phyloP scores from a whole-genome alignment of 1,140 invertebrate species.

The Ceratitis capitata region DNA sequence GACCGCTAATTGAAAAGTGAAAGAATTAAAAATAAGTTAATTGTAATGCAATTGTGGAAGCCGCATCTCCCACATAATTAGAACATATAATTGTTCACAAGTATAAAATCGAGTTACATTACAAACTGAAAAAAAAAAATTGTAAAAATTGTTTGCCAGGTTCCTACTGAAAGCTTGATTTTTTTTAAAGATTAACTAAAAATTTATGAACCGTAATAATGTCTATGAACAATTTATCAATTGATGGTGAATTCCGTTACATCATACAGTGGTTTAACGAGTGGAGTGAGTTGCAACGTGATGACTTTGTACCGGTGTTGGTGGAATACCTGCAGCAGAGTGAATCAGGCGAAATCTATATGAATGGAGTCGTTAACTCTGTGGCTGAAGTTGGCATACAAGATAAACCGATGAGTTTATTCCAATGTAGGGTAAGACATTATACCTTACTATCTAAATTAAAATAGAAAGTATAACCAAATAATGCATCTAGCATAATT shows the following conservation, averaged over 20 bases:
- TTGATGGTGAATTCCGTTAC: conserved; percentile 79
- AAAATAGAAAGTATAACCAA: too few species aligned
- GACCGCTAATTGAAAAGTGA: background rate
- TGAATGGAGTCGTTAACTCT: conserved; percentile 79
- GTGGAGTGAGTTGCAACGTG: conserved; percentile 86
- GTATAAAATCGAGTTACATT: too few species aligned
- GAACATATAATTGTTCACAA: too few species aligned
- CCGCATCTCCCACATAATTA: too few species aligned
- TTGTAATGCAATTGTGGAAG: background rate
- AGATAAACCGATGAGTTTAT: conserved; percentile 84
- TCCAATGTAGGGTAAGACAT: conserved; percentile 83
- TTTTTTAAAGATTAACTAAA: too few species aligned
- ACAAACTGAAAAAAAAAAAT: too few species aligned
- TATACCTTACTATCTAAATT: too few species aligned
- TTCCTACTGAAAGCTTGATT: too few species aligned
- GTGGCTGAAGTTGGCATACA: conserved; percentile 74
- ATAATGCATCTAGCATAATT: too few species aligned
- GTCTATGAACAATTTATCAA: conserved; percentile 60
- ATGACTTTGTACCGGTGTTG: conserved; percentile 83
- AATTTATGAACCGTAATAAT: conserved; percentile 43
- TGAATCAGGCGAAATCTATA: conserved; percentile 67
- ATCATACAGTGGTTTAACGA: conserved; percentile 87
- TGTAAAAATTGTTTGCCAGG: too few species aligned
- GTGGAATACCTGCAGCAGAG: conserved; percentile 72
- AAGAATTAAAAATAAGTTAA: conserved; percentile 7